Evolutionary conservation across 1,140 invertebrate genomes (phyloP).

Genomic region (Penaeus vannamei): DNA sequence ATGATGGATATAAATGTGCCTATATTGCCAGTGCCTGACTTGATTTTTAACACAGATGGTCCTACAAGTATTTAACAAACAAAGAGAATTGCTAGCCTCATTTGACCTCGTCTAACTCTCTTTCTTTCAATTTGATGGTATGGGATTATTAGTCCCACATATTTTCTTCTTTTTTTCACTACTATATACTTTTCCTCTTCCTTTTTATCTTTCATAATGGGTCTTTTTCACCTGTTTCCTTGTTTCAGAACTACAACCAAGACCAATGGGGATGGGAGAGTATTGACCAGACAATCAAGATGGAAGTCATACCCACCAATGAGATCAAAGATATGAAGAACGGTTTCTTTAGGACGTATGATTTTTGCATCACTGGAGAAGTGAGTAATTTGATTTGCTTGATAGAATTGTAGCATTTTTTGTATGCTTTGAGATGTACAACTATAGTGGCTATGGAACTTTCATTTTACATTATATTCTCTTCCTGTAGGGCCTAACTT

Average conservation of each 20-base stretch:
- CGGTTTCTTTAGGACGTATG: slow-evolving; percentile 54
- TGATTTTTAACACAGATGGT: no score
- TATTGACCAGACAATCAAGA: slow-evolving; percentile 41
- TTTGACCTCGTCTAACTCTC: no score
- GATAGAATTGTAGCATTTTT: slow-evolving; percentile 48
- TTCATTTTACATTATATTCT: slow-evolving; percentile 59
- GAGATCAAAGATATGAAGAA: slow-evolving; percentile 68
- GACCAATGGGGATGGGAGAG: slow-evolving; percentile 57
- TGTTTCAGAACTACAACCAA: slow-evolving; percentile 63
- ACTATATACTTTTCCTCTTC: no score
- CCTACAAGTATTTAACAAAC: no score
- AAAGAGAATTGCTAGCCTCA: no score
- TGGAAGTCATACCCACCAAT: slow-evolving; percentile 76
- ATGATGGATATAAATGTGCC: neutral
- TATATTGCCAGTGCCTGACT: no score
- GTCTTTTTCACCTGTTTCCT: no score
- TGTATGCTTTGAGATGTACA: slow-evolving; percentile 65
- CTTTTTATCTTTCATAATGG: no score
- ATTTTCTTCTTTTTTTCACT: slow-evolving; percentile 5
- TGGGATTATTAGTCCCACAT: no score
- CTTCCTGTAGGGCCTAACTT: slow-evolving; percentile 78
- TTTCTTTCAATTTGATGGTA: no score
- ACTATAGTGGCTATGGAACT: slow-evolving; percentile 40
- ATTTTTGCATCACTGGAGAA: slow-evolving; percentile 68
- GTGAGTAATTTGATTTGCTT: slow-evolving; percentile 66